Base-by-base conservation (phyloP, 2,888 invertebrate genomes). In the Ypsolopha scabrella region DNA sequence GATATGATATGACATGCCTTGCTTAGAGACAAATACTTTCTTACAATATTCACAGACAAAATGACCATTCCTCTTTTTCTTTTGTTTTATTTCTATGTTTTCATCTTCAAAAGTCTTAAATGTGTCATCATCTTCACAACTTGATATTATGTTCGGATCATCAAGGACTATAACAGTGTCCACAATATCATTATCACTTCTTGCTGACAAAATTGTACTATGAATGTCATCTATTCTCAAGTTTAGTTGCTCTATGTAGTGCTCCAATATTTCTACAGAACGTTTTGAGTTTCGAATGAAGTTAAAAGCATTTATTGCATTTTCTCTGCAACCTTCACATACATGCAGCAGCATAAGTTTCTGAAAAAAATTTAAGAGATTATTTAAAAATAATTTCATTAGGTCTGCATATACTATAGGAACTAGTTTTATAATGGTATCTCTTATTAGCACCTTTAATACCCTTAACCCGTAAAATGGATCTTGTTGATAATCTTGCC, bases 31-130 rank as follows among this genome's bases (percentile, higher is more conserved):
- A 49, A 41, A 49, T 24, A 11, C 33, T 41, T 41, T 49, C 33
- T 41, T 41, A 33, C 49, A 49, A 41, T 49, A 49, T 14, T 39
- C 34, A 49, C 49, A 49, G 7, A n/a, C 33, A 11, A 41, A 49
- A 33, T 37, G 6, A 11, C n/a, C 7, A 24, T 24, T 35, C 11
- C 7, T 33, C n/a, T 35, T 46, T 10, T 7, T 35, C 35, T 11
- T 9, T 43, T 9, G 9, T 6, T 13, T 14, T 13, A 24, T 24
- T 24, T 24, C 24, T 24, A 24, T 24, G 24, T 24, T 24, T 24
- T 24, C 24, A 24, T 24, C 24, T 24, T 24, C 24, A 24, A 24
- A 24, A 3, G 24, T 4, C 24, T 24, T 24, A 3, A 24, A 24
- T 24, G 2, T 24, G 24, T 24, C 13, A 7, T 14, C 43, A 13